phyloP scores from a whole-genome alignment of 2,113 vertebrate species.

The Ophthalmolycus amberensis region DNA sequence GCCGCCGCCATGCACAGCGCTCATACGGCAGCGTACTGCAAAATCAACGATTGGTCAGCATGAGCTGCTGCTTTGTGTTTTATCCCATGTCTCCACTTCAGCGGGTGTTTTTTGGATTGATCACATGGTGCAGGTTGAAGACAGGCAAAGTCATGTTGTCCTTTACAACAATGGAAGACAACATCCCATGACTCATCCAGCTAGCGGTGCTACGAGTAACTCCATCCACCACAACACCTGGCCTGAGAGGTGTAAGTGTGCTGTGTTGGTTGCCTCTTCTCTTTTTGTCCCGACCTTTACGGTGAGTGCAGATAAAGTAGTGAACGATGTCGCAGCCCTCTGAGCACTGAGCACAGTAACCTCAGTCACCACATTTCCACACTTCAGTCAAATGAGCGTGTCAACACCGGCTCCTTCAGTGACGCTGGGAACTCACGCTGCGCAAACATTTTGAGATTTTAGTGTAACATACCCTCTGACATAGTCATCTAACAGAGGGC shows the following conservation, averaged over 20 bases:
- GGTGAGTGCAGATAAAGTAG: slow-evolving; percentile 12
- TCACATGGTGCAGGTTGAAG: not conserved
- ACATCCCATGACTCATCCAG: slow-evolving; percentile 10
- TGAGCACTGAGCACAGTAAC: not conserved
- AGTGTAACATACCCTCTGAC: not conserved
- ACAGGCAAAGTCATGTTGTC: not conserved
- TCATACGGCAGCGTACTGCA: not conserved
- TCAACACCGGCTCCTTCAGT: not conserved
- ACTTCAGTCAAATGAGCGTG: not conserved
- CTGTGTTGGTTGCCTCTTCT: not conserved
- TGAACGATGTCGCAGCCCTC: slow-evolving; percentile 31
- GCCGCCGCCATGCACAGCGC: too few relatives aligned
- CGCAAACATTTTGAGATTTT: not conserved
- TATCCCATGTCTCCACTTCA: not conserved
- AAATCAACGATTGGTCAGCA: not conserved
- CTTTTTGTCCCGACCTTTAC: slow-evolving; percentile 31
- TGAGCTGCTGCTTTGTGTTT: not conserved
- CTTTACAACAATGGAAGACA: not conserved
- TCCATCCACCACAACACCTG: slow-evolving; percentile 1
- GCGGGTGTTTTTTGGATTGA: not conserved
- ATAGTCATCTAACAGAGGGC: not conserved
- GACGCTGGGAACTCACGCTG: not conserved
- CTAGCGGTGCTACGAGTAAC: not conserved
- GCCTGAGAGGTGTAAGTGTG: not conserved
- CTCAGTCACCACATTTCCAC: slow-evolving; percentile 14